phyloP scores from a whole-genome alignment of 2,113 vertebrate species.

The Xerus inauris region DNA sequence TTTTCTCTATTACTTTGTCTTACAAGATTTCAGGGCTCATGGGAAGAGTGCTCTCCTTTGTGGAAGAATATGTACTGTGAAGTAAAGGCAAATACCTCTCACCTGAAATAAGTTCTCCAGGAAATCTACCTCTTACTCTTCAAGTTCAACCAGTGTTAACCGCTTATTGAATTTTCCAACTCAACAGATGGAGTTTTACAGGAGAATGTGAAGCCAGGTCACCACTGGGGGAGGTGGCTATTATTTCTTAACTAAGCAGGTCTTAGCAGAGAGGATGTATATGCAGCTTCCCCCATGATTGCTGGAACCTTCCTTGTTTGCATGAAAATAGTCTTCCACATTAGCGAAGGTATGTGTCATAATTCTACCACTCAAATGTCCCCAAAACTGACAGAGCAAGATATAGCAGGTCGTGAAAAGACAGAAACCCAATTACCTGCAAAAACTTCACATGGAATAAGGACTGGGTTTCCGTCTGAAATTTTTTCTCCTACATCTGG shows the following conservation, averaged over 20 bases:
- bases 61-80: conserved; percentile 91
- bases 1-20: conserved; percentile 97
- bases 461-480: neutral
- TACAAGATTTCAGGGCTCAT: conserved; percentile 94
- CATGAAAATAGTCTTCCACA: neutral
- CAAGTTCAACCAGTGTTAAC: conserved; percentile 88
- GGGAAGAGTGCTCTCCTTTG: conserved; percentile 94
- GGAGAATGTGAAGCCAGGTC: neutral
- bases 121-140: conserved; percentile 88
- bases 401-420: neutral
- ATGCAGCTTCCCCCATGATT: neutral
- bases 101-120: conserved; percentile 91
- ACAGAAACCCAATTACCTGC: neutral
- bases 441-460: neutral
- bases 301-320: neutral
- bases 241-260: neutral
- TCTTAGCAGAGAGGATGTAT: neutral
- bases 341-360: neutral
- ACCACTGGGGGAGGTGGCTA: neutral
- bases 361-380: neutral
- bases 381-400: neutral
- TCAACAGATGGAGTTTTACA: rapidly evolving
- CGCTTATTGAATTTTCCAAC: conserved; percentile 85
- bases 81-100: conserved; percentile 93
- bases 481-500: neutral